Percentiles rank a stretch among this genome's conserved stretches.
Evolutionary conservation across 2,797 vertebrate genomes (phyloP).

Genomic region (Acanthis flammea): DNA sequence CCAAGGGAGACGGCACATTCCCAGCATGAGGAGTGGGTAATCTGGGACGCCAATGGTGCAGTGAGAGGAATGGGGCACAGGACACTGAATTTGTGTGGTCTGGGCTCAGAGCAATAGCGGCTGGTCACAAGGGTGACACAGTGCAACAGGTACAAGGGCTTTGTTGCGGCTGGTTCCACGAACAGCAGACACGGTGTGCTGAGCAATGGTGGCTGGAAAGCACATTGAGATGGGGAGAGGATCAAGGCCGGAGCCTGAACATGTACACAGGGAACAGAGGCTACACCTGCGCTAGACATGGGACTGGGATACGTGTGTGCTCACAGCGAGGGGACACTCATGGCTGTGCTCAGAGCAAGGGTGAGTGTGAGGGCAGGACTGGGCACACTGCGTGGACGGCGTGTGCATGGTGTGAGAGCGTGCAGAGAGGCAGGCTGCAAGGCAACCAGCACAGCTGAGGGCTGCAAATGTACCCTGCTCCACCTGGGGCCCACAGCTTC

Average conservation of each 20-base stretch:
- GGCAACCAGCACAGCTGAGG: background rate
- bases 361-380: background rate
- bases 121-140: background rate
- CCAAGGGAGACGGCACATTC: background rate
- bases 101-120: background rate
- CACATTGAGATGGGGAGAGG: slow-evolving; percentile 38
- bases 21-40: background rate
- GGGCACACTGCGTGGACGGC: background rate
- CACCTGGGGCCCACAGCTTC: background rate
- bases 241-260: background rate
- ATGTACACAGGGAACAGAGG: background rate
- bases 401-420: background rate
- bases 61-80: background rate
- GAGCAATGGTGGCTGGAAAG: slow-evolving; percentile 47
- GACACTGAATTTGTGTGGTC: background rate
- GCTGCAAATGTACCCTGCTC: background rate
- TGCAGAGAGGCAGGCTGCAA: background rate
- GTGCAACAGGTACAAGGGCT: background rate
- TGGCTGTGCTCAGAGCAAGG: background rate
- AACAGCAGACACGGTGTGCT: slow-evolving; percentile 41
- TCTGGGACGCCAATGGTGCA: background rate
- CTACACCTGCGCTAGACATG: background rate
- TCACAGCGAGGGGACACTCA: background rate
- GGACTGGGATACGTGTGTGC: background rate
- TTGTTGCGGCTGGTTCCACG: slow-evolving; percentile 6